Conservation (phyloP, 2,888 invertebrate species). For the Epirrhoe tristata region DNA sequence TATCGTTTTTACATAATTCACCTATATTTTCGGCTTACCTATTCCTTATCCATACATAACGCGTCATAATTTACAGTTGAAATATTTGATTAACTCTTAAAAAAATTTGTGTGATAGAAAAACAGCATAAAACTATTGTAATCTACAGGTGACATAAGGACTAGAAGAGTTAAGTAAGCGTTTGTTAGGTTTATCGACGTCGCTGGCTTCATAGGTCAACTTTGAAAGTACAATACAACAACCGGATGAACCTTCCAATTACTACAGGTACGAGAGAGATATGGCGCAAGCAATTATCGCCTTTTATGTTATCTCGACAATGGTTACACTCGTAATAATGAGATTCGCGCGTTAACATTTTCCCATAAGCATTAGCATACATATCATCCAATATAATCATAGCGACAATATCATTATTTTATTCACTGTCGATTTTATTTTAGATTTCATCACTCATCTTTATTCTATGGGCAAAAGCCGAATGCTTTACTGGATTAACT, state of each 20-base stretch:
- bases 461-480: not conserved
- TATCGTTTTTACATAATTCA: too few species aligned
- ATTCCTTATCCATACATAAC: too few species aligned
- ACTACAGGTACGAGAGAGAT: constrained; percentile 18
- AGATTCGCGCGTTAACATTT: not conserved
- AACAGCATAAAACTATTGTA: too few species aligned
- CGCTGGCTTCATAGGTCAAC: constrained; percentile 10
- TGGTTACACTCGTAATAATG: constrained; percentile 10
- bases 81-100: too few species aligned
- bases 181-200: constrained; percentile 11
- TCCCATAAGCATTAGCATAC: not conserved
- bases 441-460: not conserved
- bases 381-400: not conserved
- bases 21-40: too few species aligned
- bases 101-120: too few species aligned
- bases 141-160: not conserved
- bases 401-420: not conserved
- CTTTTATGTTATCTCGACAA: constrained; percentile 34
- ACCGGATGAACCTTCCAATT: constrained; percentile 34
- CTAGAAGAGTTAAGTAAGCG: not conserved
- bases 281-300: constrained; percentile 40
- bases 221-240: constrained; percentile 13
- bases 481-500: not conserved
- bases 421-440: not conserved
- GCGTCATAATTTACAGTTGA: too few species aligned